Conservation (phyloP, 2,888 invertebrate species). For the Lymantria monacha region DNA sequence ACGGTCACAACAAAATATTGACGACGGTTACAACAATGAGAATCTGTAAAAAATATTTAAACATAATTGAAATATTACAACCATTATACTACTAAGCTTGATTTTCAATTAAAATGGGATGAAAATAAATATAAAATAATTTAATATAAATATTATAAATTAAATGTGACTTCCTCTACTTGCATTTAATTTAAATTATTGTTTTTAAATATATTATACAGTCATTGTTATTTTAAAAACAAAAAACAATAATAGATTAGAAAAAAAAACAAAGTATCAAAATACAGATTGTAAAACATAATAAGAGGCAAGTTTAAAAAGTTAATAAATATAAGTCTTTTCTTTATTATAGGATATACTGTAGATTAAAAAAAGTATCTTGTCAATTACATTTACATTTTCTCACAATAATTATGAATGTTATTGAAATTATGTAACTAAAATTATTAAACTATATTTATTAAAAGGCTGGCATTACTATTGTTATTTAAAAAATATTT, state of each 20-base stretch:
- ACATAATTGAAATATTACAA: slow-evolving; percentile 21
- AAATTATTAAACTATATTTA: slow-evolving; percentile 21
- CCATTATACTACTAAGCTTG: slow-evolving; percentile 11
- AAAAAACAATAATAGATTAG: neutral
- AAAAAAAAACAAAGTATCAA: too few species aligned
- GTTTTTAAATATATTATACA: slow-evolving; percentile 2
- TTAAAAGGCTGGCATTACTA: slow-evolving; percentile 46
- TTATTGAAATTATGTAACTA: slow-evolving; percentile 9
- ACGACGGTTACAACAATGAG: slow-evolving; percentile 62
- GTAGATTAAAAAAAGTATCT: slow-evolving; percentile 32
- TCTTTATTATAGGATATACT: slow-evolving; percentile 23
- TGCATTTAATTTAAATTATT: slow-evolving; percentile 13
- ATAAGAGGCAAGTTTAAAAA: too few species aligned
- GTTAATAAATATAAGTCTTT: slow-evolving; percentile 9
- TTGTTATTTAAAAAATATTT: neutral
- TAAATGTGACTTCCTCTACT: slow-evolving; percentile 8
- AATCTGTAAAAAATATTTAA: slow-evolving; percentile 58
- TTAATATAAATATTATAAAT: slow-evolving; percentile 4
- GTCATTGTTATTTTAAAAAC: neutral
- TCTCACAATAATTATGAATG: slow-evolving; percentile 19
- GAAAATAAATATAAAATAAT: neutral
- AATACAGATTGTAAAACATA: too few species aligned
- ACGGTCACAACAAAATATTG: slow-evolving; percentile 60
- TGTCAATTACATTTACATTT: slow-evolving; percentile 46
- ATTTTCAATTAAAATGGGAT: slow-evolving; percentile 19